Conservation (phyloP, 1,140 invertebrate species). For the Drosophila suzukii region DNA sequence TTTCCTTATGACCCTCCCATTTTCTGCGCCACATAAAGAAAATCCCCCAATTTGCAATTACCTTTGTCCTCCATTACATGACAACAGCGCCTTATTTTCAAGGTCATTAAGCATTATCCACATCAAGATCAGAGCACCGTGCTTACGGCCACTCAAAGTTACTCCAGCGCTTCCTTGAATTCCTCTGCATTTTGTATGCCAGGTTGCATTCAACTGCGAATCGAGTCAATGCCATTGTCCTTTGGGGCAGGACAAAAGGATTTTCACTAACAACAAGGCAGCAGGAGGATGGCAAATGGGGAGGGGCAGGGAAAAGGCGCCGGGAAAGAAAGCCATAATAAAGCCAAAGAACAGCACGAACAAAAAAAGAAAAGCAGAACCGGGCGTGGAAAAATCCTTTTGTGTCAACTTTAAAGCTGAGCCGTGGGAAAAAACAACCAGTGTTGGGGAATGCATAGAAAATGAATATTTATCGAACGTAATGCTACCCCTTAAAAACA, state of each 20-base stretch:
- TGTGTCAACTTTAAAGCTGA: constrained; percentile 36
- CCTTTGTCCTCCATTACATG: constrained; percentile 5
- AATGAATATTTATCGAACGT: too few species aligned
- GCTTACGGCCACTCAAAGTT: constrained; percentile 30
- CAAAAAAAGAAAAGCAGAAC: constrained; percentile 19
- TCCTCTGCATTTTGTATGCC: constrained; percentile 30
- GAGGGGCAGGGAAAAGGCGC: not conserved
- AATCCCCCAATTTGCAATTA: constrained; percentile 7
- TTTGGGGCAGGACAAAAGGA: constrained; percentile 34
- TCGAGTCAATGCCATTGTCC: constrained; percentile 45
- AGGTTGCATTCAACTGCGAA: constrained; percentile 35
- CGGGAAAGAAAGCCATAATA: constrained; percentile 39
- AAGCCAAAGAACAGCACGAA: constrained; percentile 28
- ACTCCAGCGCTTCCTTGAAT: constrained; percentile 11
- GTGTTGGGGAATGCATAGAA: not conserved
- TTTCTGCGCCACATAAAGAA: not conserved
- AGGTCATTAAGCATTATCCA: constrained; percentile 35
- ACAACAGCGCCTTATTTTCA: constrained; percentile 4
- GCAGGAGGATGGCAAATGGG: not conserved
- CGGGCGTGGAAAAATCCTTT: constrained; percentile 36
- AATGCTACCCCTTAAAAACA: not conserved
- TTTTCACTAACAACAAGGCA: constrained; percentile 22
- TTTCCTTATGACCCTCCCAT: not conserved
- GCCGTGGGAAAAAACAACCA: not conserved
- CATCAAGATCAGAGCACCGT: constrained; percentile 12